Evolutionary conservation across 2,113 vertebrate species (phyloP).

Genomic region (Rhegmatorhina hoffmannsi): DNA sequence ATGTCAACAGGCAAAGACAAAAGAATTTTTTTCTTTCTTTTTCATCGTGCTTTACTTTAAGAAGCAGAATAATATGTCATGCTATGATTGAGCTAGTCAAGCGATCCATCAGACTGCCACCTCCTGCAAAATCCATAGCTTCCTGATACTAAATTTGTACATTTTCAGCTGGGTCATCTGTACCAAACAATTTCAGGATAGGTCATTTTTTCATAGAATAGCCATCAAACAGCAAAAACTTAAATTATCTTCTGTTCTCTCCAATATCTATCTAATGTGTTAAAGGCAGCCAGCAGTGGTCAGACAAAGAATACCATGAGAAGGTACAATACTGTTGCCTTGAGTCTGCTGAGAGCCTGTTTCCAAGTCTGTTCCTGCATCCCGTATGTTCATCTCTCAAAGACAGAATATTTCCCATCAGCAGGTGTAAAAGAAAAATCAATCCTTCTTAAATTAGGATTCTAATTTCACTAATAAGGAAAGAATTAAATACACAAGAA

Average conservation of each 20-base stretch:
- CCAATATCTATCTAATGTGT: neutral
- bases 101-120: neutral
- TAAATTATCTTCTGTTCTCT: neutral
- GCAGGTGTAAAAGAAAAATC: neutral
- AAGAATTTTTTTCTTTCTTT: neutral
- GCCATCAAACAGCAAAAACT: neutral
- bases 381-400: neutral
- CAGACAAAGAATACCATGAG: neutral
- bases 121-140: neutral
- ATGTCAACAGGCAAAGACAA: neutral
- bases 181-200: neutral
- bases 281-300: neutral
- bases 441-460: neutral
- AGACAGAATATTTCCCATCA: neutral
- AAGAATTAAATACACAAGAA: neutral
- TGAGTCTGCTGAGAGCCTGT: neutral
- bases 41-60: neutral
- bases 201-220: neutral
- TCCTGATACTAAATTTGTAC: neutral
- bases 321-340: neutral
- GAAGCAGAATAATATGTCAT: neutral
- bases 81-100: neutral
- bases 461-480: neutral
- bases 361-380: neutral
- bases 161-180: neutral